Evolutionary conservation across 2,888 invertebrate genomes (phyloP), one percentile per base, ranked within the genome.

Genomic region (Doris montereyensis): DNA sequence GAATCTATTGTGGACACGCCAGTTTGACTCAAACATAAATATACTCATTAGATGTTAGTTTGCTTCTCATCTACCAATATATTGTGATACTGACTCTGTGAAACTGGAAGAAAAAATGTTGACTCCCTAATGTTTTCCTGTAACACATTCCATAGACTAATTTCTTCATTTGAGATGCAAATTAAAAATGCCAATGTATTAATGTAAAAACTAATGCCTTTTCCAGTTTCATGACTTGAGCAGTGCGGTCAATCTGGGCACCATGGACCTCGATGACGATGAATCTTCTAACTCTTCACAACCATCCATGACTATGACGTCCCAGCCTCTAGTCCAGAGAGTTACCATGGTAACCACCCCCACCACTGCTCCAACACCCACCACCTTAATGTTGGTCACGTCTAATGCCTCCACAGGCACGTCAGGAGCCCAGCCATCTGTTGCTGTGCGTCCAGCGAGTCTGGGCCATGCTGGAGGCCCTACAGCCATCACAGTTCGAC

Each of bases 191-290:
- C n/a, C n/a, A n/a, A n/a, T n/a, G n/a, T n/a, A n/a, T n/a, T n/a
- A n/a, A n/a, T n/a, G n/a, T n/a, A n/a, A n/a, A n/a, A n/a, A n/a
- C n/a, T n/a, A n/a, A n/a, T n/a, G n/a, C n/a, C 13, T 58, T 30
- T 85, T 86, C 62, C 86, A 89, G 89, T 89, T 88, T 77, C 86
- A 87, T 79, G 89, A 89, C 80, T 82, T 89, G 24, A 86, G 88
- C 81, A 86, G 87, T 85, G 88, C 88, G 75, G 86, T 88, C 8
- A 86, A 87, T 75, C 67, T 86, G 58, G 85, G 88, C 77, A 84
- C 85, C 32, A 82, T 87, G 70, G 88, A 88, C 75, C 77, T 85
- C 70, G 86, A 87, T n/a, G 81, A 84, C 72, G 28, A 73, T 80
- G 72, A 72, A 24, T 78, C 78, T 35, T 79, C 79, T 17, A 72